These are phyloP conservation scores for Phacellophora camtschatica DNA, from an alignment of 30 jellyfish, hydroid and myxozoan species.

Conservation along the genomic window DNA sequence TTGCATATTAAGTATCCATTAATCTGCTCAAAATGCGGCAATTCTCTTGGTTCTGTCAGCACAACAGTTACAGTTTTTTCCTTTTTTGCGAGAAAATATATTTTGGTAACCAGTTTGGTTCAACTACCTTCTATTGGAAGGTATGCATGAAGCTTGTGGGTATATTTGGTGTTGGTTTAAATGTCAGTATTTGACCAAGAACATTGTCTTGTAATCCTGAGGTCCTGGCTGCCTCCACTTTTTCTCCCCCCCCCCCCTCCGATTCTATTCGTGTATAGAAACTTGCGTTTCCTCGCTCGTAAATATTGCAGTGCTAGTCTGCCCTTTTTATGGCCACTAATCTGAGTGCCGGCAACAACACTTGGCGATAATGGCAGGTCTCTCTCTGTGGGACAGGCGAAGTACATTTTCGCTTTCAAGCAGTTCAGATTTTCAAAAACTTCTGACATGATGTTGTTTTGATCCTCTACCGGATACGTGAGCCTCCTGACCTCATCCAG, in stretches of 20 bases:
- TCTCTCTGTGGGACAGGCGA: constrained; percentile 1
- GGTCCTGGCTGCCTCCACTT: too few species aligned
- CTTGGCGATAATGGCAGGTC: not conserved
- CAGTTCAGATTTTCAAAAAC: not conserved
- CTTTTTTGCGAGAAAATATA: not conserved
- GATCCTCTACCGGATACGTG: constrained; percentile 11
- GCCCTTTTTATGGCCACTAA: too few species aligned
- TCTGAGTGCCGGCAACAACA: too few species aligned
- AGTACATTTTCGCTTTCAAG: not conserved
- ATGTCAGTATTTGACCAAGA: too few species aligned
- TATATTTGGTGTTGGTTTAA: constrained; percentile 5
- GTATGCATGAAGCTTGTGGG: constrained; percentile 35
- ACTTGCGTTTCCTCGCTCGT: too few species aligned
- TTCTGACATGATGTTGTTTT: not conserved
- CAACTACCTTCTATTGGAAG: not conserved
- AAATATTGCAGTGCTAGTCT: too few species aligned
- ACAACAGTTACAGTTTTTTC: not conserved
- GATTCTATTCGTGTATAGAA: too few species aligned
- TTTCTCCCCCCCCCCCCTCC: too few species aligned
- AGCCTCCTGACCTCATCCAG: constrained; percentile 5
- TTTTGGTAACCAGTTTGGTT: not conserved
- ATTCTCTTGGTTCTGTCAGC: not conserved
- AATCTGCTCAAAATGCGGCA: not conserved
- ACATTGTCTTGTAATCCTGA: too few species aligned
- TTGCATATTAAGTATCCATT: constrained; percentile 5